phyloP scores from a whole-genome alignment of 2,888 invertebrate species.

The Drosophila mimica region DNA sequence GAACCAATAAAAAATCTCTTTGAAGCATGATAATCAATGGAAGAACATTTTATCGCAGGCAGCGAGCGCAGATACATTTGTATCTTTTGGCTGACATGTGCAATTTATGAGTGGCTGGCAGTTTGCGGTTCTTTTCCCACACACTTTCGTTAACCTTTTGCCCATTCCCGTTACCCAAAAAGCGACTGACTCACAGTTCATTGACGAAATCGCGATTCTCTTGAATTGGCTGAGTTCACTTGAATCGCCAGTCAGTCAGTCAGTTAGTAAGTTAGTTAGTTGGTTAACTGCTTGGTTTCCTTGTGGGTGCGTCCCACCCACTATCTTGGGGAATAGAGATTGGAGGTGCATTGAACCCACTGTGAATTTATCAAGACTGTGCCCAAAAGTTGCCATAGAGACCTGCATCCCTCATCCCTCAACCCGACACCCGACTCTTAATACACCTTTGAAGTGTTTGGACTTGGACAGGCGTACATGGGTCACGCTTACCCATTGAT shows the following conservation, averaged over 20 bases:
- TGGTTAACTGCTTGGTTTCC: conserved; percentile 12
- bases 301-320: not conserved
- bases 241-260: conserved; percentile 21
- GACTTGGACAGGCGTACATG: conserved; percentile 6
- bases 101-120: conserved; percentile 34
- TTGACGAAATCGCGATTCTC: conserved; percentile 55
- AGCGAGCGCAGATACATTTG: conserved; percentile 50
- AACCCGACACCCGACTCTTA: not conserved
- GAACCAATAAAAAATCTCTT: conserved; percentile 24
- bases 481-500: conserved; percentile 34
- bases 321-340: too few species aligned
- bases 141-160: conserved; percentile 32
- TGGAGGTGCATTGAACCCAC: not conserved
- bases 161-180: conserved; percentile 35
- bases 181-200: conserved; percentile 51
- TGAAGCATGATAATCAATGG: conserved; percentile 31
- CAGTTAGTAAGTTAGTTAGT: not conserved
- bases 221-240: conserved; percentile 44
- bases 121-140: conserved; percentile 40
- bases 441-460: conserved; percentile 21
- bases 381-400: not conserved
- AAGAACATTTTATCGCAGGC: conserved; percentile 7
- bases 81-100: conserved; percentile 40
- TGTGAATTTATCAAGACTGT: not conserved
- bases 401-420: not conserved